Evolutionary conservation across 37 sponge, comb jelly and placozoan species (phyloP).

Genomic region (Spongilla lacustris): DNA sequence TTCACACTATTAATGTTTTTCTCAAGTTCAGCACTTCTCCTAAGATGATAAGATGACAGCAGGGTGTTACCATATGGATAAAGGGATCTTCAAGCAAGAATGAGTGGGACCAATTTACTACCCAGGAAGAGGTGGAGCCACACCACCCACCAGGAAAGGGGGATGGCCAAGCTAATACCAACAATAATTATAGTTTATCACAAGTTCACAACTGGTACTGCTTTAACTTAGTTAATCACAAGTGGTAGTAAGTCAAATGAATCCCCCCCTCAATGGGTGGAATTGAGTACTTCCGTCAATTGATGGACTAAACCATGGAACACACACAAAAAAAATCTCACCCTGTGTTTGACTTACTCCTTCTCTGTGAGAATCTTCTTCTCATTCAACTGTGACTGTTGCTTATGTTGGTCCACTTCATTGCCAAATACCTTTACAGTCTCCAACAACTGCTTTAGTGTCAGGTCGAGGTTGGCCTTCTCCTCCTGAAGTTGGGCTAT

Average conservation of each 20-base stretch:
- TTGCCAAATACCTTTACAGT: slow-evolving; percentile 25
- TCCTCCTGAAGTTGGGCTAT: slow-evolving; percentile 8
- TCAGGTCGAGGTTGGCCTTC: slow-evolving; percentile 35
- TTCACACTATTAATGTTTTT: not conserved
- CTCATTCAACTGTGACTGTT: slow-evolving; percentile 23
- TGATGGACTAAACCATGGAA: no score
- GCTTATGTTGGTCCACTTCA: slow-evolving; percentile 52
- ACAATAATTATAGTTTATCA: no score
- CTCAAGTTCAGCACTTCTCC: not conserved
- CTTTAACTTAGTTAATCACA: no score
- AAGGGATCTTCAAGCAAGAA: no score
- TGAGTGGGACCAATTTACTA: no score
- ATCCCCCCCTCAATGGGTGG: no score
- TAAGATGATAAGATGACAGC: not conserved
- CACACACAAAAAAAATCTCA: not conserved
- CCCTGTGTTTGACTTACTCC: slow-evolving; percentile 18
- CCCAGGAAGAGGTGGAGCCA: no score
- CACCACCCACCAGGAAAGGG: not conserved
- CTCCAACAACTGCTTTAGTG: slow-evolving; percentile 37
- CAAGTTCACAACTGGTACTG: no score
- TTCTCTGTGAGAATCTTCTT: slow-evolving; percentile 25
- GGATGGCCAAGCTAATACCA: no score
- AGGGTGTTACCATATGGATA: no score
- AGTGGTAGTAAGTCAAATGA: no score
- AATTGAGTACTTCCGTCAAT: no score